phyloP scores from a whole-genome alignment of 2,797 vertebrate genomes.

The Sorex maritimensis region DNA sequence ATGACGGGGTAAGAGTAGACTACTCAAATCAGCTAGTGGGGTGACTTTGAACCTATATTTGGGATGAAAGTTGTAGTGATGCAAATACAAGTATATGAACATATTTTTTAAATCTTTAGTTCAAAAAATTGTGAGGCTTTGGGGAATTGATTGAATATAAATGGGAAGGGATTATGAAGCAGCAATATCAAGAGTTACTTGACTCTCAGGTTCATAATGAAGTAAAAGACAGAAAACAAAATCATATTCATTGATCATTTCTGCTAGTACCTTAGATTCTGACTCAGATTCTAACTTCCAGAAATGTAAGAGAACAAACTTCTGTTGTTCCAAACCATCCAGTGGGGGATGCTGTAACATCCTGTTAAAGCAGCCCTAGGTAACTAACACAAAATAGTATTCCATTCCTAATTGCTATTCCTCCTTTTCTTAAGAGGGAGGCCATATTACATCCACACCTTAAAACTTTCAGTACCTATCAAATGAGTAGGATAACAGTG shows the following conservation, averaged over 20 bases:
- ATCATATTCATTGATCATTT: not conserved
- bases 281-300: too few species aligned
- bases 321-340: too few species aligned
- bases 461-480: too few species aligned
- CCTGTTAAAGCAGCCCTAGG: too few species aligned
- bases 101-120: not conserved
- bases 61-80: not conserved
- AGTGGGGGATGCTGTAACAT: too few species aligned
- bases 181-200: not conserved
- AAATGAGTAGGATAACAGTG: too few species aligned
- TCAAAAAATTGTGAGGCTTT: conserved; percentile 6
- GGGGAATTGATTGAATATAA: not conserved
- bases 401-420: too few species aligned
- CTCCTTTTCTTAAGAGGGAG: too few species aligned
- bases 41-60: not conserved
- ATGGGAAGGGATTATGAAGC: not conserved
- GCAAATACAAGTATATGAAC: not conserved
- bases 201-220: not conserved
- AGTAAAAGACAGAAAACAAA: not conserved
- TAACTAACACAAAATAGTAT: too few species aligned
- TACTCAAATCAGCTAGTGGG: conserved; percentile 6
- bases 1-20: not conserved
- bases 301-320: too few species aligned
- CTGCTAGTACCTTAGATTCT: not conserved
- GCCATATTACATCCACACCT: too few species aligned